Evolutionary conservation across 2,113 vertebrate species (phyloP).

Genomic region (Coregonus clupeaformis): DNA sequence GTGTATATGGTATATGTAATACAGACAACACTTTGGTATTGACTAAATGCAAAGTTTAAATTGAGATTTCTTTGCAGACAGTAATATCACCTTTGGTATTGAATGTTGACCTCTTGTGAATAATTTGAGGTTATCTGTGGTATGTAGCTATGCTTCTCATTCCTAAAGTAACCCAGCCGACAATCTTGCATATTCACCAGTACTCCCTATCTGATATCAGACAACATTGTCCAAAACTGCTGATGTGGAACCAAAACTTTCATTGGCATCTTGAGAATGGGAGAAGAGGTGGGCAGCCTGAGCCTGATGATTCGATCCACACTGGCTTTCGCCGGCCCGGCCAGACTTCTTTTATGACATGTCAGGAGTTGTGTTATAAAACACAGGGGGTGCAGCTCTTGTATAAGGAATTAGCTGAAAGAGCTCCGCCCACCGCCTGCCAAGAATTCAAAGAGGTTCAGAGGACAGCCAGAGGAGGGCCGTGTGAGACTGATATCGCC

Average conservation of each 20-base stretch:
- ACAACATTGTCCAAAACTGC: constrained; percentile 10
- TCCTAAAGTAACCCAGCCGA: background rate
- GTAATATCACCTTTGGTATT: background rate
- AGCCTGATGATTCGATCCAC: background rate
- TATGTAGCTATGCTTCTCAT: background rate
- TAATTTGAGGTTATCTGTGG: background rate
- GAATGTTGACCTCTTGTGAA: constrained; percentile 4
- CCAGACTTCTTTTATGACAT: constrained; percentile 40
- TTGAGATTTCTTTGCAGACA: background rate
- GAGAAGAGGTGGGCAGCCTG: background rate
- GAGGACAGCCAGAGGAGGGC: background rate
- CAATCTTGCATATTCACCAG: background rate
- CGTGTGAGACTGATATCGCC: constrained; percentile 45
- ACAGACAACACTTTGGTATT: too few relatives aligned
- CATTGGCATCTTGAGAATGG: background rate
- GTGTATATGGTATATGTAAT: background rate
- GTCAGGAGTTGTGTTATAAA: constrained; percentile 47
- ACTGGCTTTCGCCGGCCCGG: background rate
- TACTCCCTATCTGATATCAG: background rate
- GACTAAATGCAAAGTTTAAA: background rate
- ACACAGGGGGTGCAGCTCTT: constrained; percentile 38
- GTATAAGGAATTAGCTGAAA: constrained; percentile 52
- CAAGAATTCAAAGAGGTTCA: constrained; percentile 51
- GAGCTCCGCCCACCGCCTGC: constrained; percentile 1
- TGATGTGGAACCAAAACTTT: constrained; percentile 14